Evolutionary conservation across 2,797 vertebrate genomes (phyloP).

Genomic region (Mormyrops attenuatus): DNA sequence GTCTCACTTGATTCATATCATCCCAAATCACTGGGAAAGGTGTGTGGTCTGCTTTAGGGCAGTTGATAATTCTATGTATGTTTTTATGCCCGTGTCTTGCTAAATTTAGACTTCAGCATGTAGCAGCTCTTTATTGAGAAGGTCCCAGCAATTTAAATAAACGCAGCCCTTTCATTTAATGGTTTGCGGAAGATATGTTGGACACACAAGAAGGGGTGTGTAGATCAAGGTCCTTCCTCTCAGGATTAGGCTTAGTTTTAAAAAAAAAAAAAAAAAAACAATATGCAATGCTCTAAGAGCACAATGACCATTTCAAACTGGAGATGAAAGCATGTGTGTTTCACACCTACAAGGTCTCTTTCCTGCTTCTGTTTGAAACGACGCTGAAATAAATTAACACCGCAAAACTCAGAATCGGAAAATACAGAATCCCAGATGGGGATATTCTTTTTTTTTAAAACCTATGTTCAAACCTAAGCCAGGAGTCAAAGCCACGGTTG

Average conservation of each 20-base stretch:
- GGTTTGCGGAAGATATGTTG: background rate
- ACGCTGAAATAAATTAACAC: background rate
- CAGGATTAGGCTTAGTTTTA: background rate
- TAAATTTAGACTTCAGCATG: background rate
- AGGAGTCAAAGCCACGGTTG: constrained; percentile 37
- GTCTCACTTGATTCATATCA: background rate
- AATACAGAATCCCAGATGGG: background rate
- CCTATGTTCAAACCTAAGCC: constrained; percentile 24
- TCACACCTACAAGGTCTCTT: background rate
- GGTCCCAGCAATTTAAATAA: background rate
- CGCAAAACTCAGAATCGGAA: background rate
- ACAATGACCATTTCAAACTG: background rate
- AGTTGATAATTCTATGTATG: background rate
- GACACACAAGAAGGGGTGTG: background rate
- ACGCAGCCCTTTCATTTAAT: background rate
- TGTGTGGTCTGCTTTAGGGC: background rate
- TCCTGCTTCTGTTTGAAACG: background rate
- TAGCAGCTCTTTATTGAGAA: background rate
- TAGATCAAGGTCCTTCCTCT: background rate
- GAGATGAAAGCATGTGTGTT: background rate
- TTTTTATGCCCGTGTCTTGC: background rate
- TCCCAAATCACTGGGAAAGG: background rate
- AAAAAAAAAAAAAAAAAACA: background rate
- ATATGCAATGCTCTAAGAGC: background rate
- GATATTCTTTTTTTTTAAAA: background rate